Base-by-base conservation (phyloP, 2,797 vertebrate species). In the Vireo griseus region DNA sequence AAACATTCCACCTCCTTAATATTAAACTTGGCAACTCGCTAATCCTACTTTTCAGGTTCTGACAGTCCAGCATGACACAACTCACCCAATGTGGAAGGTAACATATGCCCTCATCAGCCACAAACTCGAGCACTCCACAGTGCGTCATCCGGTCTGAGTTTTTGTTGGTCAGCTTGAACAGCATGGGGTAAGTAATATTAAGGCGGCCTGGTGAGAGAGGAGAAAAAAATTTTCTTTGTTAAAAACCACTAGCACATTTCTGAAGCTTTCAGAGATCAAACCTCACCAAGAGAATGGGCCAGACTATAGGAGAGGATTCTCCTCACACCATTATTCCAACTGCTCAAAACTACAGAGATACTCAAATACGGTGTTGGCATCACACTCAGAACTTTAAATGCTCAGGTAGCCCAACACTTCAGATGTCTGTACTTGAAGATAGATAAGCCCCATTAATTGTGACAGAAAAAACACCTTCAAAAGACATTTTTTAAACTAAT, bases 91-190 rank as follows among this genome's bases (percentile, higher is more conserved):
- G 99, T 15, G 99, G 99, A 35, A 99, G 98, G 89, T 99, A 99
- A 95, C 99, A 99, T 90, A 99, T 99, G 54, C 99, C 99, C 95
- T 99, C 99, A 48, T 99, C 99, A 20, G 99, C 99, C 94, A 99
- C 99, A 94, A 99, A 99, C 97, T 99, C 99, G 58, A 99, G 97
- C 77, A 99, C 99, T 2, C 99, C 99, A 58, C 99, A 99, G 96
- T 99, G 99, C 0, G 99, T 99, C 99, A 99, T 99, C 80, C 99
- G 98, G 97, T 99, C 99, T 0, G 99, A 99, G 97, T 99, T 99
- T 96, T 99, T 99, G 97, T 99, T 99, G 67, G 99, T 99, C 97
- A 99, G 97, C 94, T 99, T 99, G 96, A 99, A 99, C 81, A 99
- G 97, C 99, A 99, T 99, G 2, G 99, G 99, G 80, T 99, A 99